phyloP scores from a whole-genome alignment of 1,140 invertebrate genomes.

The Macrotrachela quadricornifera region DNA sequence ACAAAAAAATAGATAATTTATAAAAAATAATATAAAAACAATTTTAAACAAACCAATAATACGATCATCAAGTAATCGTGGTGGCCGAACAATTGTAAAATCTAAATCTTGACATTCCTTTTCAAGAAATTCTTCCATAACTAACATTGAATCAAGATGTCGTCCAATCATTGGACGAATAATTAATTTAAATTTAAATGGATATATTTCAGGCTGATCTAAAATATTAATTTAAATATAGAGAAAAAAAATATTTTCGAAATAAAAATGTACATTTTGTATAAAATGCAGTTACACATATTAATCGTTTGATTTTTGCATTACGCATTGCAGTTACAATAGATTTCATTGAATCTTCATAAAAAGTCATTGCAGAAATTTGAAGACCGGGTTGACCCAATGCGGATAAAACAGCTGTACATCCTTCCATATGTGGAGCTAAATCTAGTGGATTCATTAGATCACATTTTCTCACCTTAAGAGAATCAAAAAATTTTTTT shows the following conservation, averaged over 20 bases:
- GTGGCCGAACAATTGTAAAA: slow-evolving; percentile 24
- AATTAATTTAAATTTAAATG: slow-evolving; percentile 19
- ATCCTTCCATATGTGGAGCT: slow-evolving; percentile 10
- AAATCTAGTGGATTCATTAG: slow-evolving; percentile 13
- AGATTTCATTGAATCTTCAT: slow-evolving; percentile 14
- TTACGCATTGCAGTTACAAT: slow-evolving; percentile 13
- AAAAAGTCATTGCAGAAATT: slow-evolving; percentile 13
- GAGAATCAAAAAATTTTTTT: neutral
- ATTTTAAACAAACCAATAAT: slow-evolving; percentile 11
- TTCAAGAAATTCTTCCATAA: slow-evolving; percentile 22
- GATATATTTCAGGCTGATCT: slow-evolving; percentile 12
- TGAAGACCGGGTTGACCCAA: slow-evolving; percentile 12
- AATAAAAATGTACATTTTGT: slow-evolving; percentile 7
- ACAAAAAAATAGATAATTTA: neutral
- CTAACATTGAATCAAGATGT: slow-evolving; percentile 18
- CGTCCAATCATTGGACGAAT: slow-evolving; percentile 18
- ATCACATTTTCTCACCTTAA: slow-evolving; percentile 13
- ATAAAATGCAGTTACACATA: slow-evolving; percentile 15
- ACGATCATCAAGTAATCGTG: slow-evolving; percentile 14
- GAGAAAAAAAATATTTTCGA: neutral
- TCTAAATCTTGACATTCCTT: slow-evolving; percentile 17
- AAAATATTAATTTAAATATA: neutral
- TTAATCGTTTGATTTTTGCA: slow-evolving; percentile 11
- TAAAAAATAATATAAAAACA: neutral
- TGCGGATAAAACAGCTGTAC: slow-evolving; percentile 16